phyloP scores from a whole-genome alignment of 2,113 vertebrate genomes.

The Chlorodrepanis virens region DNA sequence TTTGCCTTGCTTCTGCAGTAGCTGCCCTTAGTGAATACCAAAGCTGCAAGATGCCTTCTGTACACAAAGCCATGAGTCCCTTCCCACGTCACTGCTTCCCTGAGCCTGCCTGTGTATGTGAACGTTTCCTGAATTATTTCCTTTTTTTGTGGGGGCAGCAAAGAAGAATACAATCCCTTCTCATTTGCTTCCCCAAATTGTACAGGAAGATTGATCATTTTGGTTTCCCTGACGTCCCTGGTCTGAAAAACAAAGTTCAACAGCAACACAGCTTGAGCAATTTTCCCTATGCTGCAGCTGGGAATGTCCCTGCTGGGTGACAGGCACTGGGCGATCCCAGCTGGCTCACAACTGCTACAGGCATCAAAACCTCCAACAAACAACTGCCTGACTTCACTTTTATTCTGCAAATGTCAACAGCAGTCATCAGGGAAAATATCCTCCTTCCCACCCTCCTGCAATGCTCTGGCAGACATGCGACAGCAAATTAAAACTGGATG shows the following conservation, averaged over 20 bases:
- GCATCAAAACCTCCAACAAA: not conserved
- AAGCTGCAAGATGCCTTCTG: not conserved
- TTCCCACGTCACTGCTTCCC: not conserved
- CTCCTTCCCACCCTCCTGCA: conserved; percentile 8
- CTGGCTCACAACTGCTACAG: not conserved
- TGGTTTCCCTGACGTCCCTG: not conserved
- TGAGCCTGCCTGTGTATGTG: not conserved
- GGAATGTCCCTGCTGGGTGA: not conserved
- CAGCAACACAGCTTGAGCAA: not conserved
- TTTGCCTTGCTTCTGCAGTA: not conserved
- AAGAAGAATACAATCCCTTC: not conserved
- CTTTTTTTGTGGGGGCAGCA: not conserved
- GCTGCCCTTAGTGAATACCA: not conserved
- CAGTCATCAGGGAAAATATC: conserved; percentile 24
- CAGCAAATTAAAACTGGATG: not conserved
- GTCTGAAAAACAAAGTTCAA: not conserved
- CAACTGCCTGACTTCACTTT: conserved; percentile 27
- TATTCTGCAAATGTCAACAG: conserved; percentile 56
- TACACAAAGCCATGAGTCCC: not conserved
- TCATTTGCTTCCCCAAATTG: not conserved
- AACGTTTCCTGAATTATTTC: not conserved
- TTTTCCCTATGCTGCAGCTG: not conserved
- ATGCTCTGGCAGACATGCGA: not conserved
- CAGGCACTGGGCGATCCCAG: not conserved
- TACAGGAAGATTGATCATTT: not conserved